phyloP scores from a whole-genome alignment of 2,797 vertebrate genomes.

The Ctenochaetus hawaiiensis region DNA sequence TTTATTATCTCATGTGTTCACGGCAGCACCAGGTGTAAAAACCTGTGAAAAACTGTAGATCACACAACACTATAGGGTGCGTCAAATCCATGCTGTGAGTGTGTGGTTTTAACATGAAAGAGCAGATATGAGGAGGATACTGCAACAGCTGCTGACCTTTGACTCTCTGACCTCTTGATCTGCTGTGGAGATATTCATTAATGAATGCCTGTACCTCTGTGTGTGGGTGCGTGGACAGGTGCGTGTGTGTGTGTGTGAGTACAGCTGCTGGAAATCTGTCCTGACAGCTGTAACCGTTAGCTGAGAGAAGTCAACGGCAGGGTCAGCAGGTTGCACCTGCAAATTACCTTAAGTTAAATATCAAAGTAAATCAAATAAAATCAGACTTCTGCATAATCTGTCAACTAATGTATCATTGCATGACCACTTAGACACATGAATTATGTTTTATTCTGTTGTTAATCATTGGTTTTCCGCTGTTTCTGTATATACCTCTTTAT shows the following conservation, averaged over 20 bases:
- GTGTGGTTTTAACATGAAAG: conserved; percentile 14
- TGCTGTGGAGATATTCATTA: conserved; percentile 24
- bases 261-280: conserved; percentile 27
- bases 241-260: conserved; percentile 5
- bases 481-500: no score
- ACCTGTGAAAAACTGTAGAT: neutral
- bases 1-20: neutral
- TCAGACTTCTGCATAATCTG: neutral
- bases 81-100: neutral
- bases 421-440: no score
- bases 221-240: neutral
- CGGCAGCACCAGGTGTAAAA: neutral
- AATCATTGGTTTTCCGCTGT: no score
- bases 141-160: conserved; percentile 48
- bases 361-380: conserved; percentile 1
- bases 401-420: no score
- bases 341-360: neutral
- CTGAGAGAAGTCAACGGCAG: conserved; percentile 17
- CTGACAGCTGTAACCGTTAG: conserved; percentile 27
- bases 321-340: conserved; percentile 28
- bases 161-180: conserved; percentile 33
- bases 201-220: conserved; percentile 19
- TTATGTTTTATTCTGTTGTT: no score
- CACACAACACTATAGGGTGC: neutral
- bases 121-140: conserved; percentile 1